A percentile compares a stretch with the other conserved stretches of the same genome.
phyloP scores from a whole-genome alignment of 2,113 vertebrate species.

The Mormoops blainvillei region DNA sequence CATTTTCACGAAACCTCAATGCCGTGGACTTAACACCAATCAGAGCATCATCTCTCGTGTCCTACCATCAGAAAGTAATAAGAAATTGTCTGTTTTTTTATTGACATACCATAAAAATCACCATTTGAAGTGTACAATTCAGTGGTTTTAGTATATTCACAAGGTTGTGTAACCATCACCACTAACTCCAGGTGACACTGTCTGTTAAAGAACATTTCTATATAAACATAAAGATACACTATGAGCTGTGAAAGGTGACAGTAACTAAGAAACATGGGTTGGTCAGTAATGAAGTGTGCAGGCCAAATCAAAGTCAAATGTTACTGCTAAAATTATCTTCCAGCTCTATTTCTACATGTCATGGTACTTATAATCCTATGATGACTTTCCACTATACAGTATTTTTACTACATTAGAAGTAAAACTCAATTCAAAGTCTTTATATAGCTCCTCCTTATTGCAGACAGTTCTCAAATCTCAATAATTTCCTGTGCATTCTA shows the following conservation, averaged over 20 bases:
- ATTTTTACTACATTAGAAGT: neutral
- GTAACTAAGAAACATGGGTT: neutral
- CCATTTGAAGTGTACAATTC: neutral
- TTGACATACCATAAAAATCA: neutral
- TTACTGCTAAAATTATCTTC: neutral
- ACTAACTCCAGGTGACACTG: neutral
- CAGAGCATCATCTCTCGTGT: slow-evolving; percentile 90
- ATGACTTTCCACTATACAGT: neutral
- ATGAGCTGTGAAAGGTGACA: neutral
- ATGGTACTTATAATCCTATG: neutral
- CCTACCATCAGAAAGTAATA: slow-evolving; percentile 78
- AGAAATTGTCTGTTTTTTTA: neutral
- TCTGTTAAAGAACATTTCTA: neutral
- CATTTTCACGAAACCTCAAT: slow-evolving; percentile 86
- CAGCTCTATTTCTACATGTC: neutral
- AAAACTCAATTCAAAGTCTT: neutral
- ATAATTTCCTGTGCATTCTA: neutral
- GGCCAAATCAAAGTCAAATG: neutral
- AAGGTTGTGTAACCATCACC: neutral
- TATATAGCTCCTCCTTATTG: neutral
- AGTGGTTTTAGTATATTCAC: neutral
- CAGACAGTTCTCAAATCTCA: neutral
- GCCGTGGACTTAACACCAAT: slow-evolving; percentile 95
- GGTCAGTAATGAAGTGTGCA: neutral
- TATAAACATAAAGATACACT: neutral